These are phyloP conservation scores for Acinonyx jubatus DNA, from an alignment of 2,113 vertebrate genomes.

Conservation along the genomic window DNA sequence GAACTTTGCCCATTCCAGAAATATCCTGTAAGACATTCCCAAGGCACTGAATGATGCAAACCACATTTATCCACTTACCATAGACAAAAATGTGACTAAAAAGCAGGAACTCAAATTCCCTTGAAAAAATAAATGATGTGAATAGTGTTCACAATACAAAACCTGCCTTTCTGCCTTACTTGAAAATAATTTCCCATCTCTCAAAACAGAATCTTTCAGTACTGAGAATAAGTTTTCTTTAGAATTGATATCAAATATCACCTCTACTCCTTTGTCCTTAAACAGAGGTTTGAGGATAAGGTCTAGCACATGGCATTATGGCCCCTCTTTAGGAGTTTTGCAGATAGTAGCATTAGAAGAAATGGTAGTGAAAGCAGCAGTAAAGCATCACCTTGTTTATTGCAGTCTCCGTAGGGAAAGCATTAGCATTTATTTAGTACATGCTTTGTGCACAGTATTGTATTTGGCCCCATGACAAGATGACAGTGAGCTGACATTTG, in stretches of 20 bases:
- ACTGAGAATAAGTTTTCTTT: background rate
- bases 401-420: accelerated
- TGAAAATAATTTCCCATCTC: background rate
- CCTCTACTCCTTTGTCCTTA: background rate
- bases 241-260: background rate
- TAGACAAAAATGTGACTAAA: slow-evolving; percentile 48
- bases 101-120: background rate
- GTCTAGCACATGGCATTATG: too few species aligned
- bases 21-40: slow-evolving; percentile 71
- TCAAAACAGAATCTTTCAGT: background rate
- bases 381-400: background rate
- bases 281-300: too few species aligned
- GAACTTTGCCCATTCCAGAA: slow-evolving; percentile 78
- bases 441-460: background rate
- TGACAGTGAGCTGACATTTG: background rate
- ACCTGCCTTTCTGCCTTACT: background rate
- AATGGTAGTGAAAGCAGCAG: background rate
- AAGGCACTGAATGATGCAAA: slow-evolving; percentile 65
- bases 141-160: background rate
- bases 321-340: background rate
- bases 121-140: background rate
- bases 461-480: background rate
- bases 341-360: background rate
- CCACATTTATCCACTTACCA: slow-evolving; percentile 72
- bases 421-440: background rate